Conservation (phyloP, 2,888 invertebrate genomes). For the Tupiocoris notatus region DNA sequence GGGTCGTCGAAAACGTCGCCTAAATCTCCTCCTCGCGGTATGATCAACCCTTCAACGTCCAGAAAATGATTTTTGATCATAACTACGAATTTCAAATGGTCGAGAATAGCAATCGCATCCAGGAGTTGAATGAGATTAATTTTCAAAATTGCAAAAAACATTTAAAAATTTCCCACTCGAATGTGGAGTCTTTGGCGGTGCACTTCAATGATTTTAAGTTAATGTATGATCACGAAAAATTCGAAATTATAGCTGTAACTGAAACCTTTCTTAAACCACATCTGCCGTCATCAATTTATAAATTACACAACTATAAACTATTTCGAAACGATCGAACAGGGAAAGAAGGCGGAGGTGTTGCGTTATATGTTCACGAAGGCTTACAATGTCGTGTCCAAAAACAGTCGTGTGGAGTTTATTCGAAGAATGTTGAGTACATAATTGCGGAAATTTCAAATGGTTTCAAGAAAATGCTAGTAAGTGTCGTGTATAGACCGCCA, state of each 20-base stretch:
- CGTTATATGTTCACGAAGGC: not conserved
- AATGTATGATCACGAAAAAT: not conserved
- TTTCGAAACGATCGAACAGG: not conserved
- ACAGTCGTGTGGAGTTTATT: not conserved
- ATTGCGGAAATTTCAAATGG: not conserved
- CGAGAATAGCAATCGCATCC: too few species aligned
- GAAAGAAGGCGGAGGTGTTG: not conserved
- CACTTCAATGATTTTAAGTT: not conserved
- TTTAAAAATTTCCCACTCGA: not conserved
- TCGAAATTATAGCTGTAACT: not conserved
- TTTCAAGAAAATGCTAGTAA: not conserved
- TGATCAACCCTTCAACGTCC: too few species aligned
- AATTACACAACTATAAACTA: not conserved
- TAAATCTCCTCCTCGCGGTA: too few species aligned
- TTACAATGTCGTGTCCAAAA: not conserved
- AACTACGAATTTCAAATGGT: too few species aligned
- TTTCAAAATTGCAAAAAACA: too few species aligned
- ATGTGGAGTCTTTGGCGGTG: not conserved
- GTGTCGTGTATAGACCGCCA: too few species aligned
- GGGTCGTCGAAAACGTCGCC: too few species aligned
- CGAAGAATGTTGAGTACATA: not conserved
- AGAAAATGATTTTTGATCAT: too few species aligned
- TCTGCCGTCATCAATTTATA: not conserved
- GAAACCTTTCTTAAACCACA: conserved; percentile 1
- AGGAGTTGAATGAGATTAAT: too few species aligned